These are phyloP conservation scores for Cyprinella venusta DNA, from an alignment of 2,797 vertebrate species.

Conservation along the genomic window DNA sequence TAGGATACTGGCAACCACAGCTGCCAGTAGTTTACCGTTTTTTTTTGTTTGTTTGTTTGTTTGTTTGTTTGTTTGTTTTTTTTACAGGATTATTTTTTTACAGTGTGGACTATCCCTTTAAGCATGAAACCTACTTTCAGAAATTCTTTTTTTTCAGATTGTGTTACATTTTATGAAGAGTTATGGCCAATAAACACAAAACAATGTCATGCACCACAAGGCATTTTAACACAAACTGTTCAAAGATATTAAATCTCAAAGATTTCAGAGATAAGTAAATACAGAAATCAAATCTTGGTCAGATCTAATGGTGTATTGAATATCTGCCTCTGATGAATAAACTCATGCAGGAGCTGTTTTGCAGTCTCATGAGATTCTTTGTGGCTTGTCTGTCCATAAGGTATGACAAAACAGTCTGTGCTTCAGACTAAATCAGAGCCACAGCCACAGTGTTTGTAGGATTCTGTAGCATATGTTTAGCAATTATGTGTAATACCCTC, in stretches of 20 bases:
- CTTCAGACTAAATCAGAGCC: slow-evolving; percentile 46
- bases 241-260: neutral
- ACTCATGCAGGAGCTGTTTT: slow-evolving; percentile 36
- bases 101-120: neutral
- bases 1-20: too few relatives aligned
- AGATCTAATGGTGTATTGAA: slow-evolving; percentile 53
- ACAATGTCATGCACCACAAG: neutral
- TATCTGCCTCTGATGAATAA: slow-evolving; percentile 64
- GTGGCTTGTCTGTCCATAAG: slow-evolving; percentile 47
- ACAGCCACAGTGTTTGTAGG: slow-evolving; percentile 31
- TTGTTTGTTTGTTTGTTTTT: too few relatives aligned
- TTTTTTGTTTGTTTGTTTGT: too few relatives aligned
- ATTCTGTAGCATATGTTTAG: slow-evolving; percentile 44
- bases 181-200: neutral
- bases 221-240: neutral
- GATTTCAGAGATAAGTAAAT: neutral
- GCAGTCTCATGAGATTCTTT: slow-evolving; percentile 48
- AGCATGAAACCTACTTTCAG: neutral
- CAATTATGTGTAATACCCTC: slow-evolving; percentile 33
- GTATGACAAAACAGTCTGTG: slow-evolving; percentile 56
- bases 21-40: too few relatives aligned
- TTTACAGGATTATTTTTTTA: too few relatives aligned
- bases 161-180: neutral
- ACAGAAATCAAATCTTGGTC: slow-evolving; percentile 13
- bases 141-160: neutral